Evolutionary conservation across 2,888 invertebrate genomes (phyloP).

Genomic region (Hedya salicella): DNA sequence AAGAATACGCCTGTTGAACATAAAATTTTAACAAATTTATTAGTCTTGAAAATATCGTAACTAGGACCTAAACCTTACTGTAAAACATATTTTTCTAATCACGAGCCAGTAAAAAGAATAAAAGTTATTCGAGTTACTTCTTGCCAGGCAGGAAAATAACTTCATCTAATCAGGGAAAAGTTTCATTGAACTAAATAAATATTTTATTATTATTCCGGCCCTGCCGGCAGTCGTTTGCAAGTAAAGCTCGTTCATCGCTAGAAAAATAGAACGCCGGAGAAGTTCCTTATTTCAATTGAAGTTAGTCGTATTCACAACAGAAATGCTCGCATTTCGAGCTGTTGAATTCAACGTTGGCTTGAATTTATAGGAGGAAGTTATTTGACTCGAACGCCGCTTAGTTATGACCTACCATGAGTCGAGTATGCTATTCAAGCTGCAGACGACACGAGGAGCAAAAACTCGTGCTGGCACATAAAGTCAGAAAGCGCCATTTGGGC

Average conservation of each 20-base stretch:
- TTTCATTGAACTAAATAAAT: slow-evolving; percentile 1
- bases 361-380: slow-evolving; percentile 65
- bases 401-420: slow-evolving; percentile 27
- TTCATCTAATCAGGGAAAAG: neutral
- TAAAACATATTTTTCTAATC: no score
- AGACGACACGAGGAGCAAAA: slow-evolving; percentile 21
- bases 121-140: no score
- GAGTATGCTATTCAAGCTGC: slow-evolving; percentile 11
- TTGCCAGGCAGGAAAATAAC: neutral
- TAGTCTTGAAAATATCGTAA: no score
- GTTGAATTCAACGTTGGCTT: slow-evolving; percentile 55
- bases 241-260: slow-evolving; percentile 51
- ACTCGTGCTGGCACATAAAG: slow-evolving; percentile 21
- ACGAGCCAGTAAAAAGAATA: no score
- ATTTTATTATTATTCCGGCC: slow-evolving; percentile 1
- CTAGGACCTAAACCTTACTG: no score
- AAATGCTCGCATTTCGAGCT: slow-evolving; percentile 54
- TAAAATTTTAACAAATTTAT: no score
- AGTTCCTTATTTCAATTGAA: slow-evolving; percentile 67
- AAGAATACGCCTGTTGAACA: no score
- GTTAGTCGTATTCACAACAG: slow-evolving; percentile 59
- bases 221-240: neutral
- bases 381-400: slow-evolving; percentile 52
- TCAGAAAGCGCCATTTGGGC: slow-evolving; percentile 24
- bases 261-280: slow-evolving; percentile 57